Conservation (phyloP, 2,113 vertebrate species). For the Grantiella picta region DNA sequence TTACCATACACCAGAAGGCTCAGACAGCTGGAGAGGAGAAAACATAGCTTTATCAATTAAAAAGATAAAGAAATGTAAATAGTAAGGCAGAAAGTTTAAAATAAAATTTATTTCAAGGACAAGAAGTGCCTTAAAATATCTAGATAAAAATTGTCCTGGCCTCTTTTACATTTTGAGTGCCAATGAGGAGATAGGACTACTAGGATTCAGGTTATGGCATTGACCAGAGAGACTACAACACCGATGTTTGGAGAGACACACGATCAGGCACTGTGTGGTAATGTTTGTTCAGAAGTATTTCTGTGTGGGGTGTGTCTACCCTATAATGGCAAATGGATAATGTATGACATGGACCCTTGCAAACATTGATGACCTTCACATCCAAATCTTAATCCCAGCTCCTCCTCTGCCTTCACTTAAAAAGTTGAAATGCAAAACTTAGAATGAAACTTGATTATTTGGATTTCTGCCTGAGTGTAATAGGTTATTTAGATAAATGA, state of each 20-base stretch:
- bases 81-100: not conserved
- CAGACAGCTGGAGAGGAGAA: not conserved
- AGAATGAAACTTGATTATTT: not conserved
- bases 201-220: not conserved
- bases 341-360: not conserved
- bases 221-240: rapidly evolving
- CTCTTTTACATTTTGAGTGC: not conserved
- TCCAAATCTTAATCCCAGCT: not conserved
- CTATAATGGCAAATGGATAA: not conserved
- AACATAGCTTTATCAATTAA: not conserved
- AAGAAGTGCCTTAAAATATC: not conserved
- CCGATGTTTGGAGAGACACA: not conserved
- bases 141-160: not conserved
- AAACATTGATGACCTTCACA: not conserved
- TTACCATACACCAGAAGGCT: not conserved
- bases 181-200: not conserved
- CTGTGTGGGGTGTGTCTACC: not conserved
- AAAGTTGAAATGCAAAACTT: not conserved
- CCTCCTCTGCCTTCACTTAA: not conserved
- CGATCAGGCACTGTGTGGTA: rapidly evolving
- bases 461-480: not conserved
- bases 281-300: not conserved
- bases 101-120: not conserved
- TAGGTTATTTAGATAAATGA: not conserved
- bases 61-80: not conserved